Evolutionary conservation across 1,140 invertebrate genomes (phyloP).

Genomic region (Habropoda laboriosa): DNA sequence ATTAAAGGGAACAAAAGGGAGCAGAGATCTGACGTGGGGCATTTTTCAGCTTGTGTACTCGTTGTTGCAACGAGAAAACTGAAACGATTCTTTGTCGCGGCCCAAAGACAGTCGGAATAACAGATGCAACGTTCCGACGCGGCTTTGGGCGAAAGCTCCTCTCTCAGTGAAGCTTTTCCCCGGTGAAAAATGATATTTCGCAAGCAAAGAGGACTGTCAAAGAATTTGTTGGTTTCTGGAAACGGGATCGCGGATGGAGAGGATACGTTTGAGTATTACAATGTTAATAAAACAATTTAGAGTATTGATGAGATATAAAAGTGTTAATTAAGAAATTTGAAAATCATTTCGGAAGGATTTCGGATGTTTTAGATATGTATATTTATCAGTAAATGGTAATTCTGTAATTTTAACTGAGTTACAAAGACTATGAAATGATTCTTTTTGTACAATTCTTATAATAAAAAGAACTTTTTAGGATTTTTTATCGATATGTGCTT

Average conservation of each 20-base stretch:
- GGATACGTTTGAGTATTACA: background rate
- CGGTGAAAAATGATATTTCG: background rate
- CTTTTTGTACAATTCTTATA: no score
- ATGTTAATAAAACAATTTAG: background rate
- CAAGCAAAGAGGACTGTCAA: background rate
- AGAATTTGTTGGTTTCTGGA: background rate
- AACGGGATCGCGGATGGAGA: background rate
- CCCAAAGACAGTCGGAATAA: background rate
- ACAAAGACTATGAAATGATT: no score
- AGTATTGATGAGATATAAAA: no score
- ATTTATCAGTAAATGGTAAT: no score
- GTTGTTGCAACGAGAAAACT: background rate
- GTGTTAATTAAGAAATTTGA: no score
- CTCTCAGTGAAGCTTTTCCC: background rate
- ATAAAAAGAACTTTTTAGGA: no score
- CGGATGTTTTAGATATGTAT: no score
- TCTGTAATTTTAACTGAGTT: no score
- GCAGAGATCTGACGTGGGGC: background rate
- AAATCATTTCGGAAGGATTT: no score
- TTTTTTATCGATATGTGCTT: no score
- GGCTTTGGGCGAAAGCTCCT: background rate
- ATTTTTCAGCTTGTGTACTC: background rate
- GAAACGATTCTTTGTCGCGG: background rate
- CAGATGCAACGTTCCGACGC: background rate
- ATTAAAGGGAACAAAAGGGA: conserved; percentile 26